Evolutionary conservation across 2,888 invertebrate genomes (phyloP), one percentile per base, ranked within the genome.

Genomic region (Alloscopus bannaensis): DNA sequence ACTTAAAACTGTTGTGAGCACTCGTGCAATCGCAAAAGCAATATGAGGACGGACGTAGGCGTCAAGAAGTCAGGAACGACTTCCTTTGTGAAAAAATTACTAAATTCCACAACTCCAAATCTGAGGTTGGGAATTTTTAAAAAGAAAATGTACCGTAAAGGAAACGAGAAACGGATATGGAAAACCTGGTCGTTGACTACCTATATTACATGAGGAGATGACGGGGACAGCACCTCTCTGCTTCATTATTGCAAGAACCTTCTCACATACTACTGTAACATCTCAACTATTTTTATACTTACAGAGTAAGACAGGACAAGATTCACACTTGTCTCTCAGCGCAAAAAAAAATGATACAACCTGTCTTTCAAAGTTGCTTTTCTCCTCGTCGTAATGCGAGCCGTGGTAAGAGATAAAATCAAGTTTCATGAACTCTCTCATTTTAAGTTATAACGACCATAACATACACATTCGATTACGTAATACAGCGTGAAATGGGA

Each of bases 341-440:
- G n/a, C 3, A 22, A 52, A 26, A n/a, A n/a, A n/a, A n/a, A n/a
- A n/a, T n/a, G n/a, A n/a, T n/a, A n/a, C n/a, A 71, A 47, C 55
- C 69, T 57, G 69, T 57, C 69, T 26, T 55, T 68, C 16, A 26
- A 11, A 22, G 2, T 40, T 4, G 24, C 65, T 65, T 65, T 66
- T 52, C 29, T n/a, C 36, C 55, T 45, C 20, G 52, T 70, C 6
- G 29, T 66, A 66, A 66, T 52, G 66, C 36, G 36, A 50, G 31
- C 3, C 2, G 40, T 57, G 57, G 4, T 11, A 36, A 26, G 36
- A 50, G 52, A 71, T 62, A 66, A 75, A 75, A 66, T 75, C 75
- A 59, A 66, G 75, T 75, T 75, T 75, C 75, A 75, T 75, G 75
- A 75, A 75, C 75, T 75, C 75, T 42, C 31, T 20, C 20, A 28